These are phyloP conservation scores for Luscinia megarhynchos DNA, from an alignment of 2,797 vertebrate species.

Conservation along the genomic window DNA sequence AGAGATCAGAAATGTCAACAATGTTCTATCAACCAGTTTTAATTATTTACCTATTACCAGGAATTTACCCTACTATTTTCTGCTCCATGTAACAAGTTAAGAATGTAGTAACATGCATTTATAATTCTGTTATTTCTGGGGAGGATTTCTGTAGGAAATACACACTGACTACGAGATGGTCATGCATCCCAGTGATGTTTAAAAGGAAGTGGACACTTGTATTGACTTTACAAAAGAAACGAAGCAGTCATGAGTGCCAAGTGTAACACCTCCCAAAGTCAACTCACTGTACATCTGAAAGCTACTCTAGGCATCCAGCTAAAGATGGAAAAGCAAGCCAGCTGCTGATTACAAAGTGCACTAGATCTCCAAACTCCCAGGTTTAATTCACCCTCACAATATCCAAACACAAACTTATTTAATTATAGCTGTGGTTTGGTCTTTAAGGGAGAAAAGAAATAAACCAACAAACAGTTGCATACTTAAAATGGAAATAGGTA, in stretches of 20 bases:
- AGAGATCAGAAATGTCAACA: background rate
- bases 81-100: background rate
- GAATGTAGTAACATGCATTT: background rate
- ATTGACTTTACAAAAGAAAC: background rate
- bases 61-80: background rate
- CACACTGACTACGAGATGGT: background rate
- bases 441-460: background rate
- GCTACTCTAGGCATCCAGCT: background rate
- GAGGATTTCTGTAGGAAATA: background rate
- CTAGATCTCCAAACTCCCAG: background rate
- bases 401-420: background rate
- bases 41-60: background rate
- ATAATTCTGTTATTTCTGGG: background rate
- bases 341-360: background rate
- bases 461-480: background rate
- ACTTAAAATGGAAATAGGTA: background rate
- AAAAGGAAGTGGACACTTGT: background rate
- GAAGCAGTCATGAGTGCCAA: background rate
- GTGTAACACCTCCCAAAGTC: background rate
- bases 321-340: fast-evolving
- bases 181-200: background rate
- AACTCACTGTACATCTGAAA: background rate
- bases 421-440: background rate
- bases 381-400: background rate
- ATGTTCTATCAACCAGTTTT: background rate